A percentile compares a stretch with the other conserved stretches of the same genome.
Evolutionary conservation across 2,888 invertebrate genomes (phyloP).

Genomic region (Troides oblongomaculatus): DNA sequence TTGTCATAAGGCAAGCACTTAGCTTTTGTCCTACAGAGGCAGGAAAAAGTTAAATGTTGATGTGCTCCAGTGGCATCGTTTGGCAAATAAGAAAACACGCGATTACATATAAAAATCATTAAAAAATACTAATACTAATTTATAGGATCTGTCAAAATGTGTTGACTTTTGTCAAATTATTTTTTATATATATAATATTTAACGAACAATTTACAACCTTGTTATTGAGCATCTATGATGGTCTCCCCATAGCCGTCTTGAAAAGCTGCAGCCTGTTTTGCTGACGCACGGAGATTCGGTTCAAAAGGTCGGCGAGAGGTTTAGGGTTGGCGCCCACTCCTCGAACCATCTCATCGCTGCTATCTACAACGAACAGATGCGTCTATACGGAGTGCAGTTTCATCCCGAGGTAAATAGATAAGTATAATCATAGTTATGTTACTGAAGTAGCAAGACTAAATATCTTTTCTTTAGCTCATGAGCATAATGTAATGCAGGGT

Average conservation of each 20-base stretch:
- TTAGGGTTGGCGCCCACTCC: conserved; percentile 92
- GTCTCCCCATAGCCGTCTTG: conserved; percentile 85
- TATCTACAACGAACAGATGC: conserved; percentile 93
- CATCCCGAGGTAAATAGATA: conserved; percentile 90
- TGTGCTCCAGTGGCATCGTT: too few species aligned
- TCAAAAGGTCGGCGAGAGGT: conserved; percentile 92
- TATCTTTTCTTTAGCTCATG: background rate
- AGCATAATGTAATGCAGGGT: background rate
- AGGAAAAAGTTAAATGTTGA: too few species aligned
- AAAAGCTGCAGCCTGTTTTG: conserved; percentile 92
- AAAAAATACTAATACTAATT: too few species aligned
- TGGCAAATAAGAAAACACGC: too few species aligned
- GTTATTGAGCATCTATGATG: background rate
- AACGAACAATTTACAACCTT: background rate
- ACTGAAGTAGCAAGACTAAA: too few species aligned
- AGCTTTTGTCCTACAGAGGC: too few species aligned
- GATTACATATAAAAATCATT: too few species aligned
- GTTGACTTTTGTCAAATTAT: background rate
- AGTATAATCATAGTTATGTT: too few species aligned
- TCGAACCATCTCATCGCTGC: conserved; percentile 89
- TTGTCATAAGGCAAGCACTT: too few species aligned
- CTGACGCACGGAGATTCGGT: conserved; percentile 99
- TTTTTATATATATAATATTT: background rate
- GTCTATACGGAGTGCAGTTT: conserved; percentile 98
- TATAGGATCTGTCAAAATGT: too few species aligned